phyloP scores from a whole-genome alignment of 2,113 vertebrate species.

The Circaetus cinerascens region DNA sequence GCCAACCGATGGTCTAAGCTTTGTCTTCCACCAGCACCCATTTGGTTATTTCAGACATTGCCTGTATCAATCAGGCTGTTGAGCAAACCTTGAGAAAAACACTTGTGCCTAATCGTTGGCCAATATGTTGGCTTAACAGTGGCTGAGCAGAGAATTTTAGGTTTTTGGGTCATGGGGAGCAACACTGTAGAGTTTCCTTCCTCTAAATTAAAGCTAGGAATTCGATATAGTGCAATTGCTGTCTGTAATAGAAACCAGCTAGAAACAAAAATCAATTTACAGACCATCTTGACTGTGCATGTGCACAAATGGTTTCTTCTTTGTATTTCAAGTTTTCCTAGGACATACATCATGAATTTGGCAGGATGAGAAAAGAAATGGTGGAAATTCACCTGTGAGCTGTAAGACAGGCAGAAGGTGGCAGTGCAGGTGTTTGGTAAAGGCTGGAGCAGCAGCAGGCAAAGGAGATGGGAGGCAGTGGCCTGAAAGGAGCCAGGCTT shows the following conservation, averaged over 20 bases:
- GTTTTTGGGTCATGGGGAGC: background rate
- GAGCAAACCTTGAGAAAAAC: background rate
- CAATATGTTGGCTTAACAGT: background rate
- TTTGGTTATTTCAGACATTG: background rate
- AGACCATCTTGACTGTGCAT: background rate
- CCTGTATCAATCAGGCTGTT: background rate
- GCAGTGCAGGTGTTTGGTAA: constrained; percentile 14
- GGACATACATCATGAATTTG: background rate
- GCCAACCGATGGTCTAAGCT: background rate
- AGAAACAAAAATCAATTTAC: background rate
- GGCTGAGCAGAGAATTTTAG: background rate
- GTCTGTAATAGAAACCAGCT: background rate
- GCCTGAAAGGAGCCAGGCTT: background rate
- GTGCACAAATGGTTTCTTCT: background rate
- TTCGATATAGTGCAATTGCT: fast-evolving
- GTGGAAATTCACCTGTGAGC: background rate
- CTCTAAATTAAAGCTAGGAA: background rate
- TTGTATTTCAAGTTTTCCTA: background rate
- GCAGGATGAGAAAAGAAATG: background rate
- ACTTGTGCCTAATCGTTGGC: background rate
- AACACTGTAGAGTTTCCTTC: background rate
- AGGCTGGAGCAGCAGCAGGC: background rate
- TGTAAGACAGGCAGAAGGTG: constrained; percentile 11
- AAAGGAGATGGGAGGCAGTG: background rate
- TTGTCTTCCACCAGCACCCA: background rate